A percentile compares a stretch with the other conserved stretches of the same genome.
These are phyloP conservation scores for Diabrotica virgifera DNA, from an alignment of 1,140 invertebrate species.

Conservation along the genomic window DNA sequence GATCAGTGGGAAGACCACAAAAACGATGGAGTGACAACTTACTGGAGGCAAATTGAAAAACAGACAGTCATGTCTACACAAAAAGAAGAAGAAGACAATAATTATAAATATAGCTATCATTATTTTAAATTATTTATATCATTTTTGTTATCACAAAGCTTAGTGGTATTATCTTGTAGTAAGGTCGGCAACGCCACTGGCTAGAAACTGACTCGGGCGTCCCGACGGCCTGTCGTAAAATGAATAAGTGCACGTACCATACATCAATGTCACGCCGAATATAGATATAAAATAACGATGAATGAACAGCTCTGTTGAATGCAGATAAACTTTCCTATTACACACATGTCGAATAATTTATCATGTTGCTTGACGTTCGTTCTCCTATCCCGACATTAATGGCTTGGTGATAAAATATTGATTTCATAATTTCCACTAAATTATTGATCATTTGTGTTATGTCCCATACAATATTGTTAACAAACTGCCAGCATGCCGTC, in stretches of 20 bases:
- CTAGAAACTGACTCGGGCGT: conserved; percentile 31
- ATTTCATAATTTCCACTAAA: conserved; percentile 11
- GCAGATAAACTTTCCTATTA: conserved; percentile 48
- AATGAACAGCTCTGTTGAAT: conserved; percentile 46
- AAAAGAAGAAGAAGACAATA: no score
- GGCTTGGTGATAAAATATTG: conserved; percentile 16
- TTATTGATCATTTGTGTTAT: conserved; percentile 6
- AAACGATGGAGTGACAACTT: no score
- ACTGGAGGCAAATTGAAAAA: no score
- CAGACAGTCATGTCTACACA: no score
- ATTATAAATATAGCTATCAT: no score
- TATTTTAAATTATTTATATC: no score
- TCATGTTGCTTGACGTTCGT: conserved; percentile 32
- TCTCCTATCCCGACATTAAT: conserved; percentile 9
- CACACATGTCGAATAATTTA: conserved; percentile 47
- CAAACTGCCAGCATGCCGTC: no score
- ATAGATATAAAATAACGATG: conserved; percentile 48
- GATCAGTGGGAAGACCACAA: no score
- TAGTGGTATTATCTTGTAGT: no score
- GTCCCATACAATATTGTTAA: no score
- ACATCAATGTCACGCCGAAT: conserved; percentile 46
- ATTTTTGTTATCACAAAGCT: no score
- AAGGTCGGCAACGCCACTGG: neutral
- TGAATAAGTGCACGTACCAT: conserved; percentile 47
- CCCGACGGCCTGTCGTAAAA: conserved; percentile 40